Conservation (phyloP, 2,888 invertebrate species). For the Crossocerus cetratus region DNA sequence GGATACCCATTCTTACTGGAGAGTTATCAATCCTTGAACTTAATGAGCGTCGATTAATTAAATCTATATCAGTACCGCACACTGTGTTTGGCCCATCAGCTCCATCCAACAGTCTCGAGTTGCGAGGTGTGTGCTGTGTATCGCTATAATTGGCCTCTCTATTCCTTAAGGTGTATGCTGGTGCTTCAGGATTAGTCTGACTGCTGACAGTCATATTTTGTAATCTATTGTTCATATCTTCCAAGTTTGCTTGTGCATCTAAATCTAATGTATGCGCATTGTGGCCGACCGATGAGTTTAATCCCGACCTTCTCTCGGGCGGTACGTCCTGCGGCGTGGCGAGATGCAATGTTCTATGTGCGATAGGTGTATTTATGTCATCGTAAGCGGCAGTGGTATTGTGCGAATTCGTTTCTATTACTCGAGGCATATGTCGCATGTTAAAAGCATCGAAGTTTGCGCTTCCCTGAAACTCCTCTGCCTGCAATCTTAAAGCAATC, state of each 20-base stretch:
- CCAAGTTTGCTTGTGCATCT: constrained; percentile 36
- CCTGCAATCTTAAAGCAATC: constrained; percentile 72
- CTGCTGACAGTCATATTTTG: constrained; percentile 44
- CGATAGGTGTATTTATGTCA: constrained; percentile 26
- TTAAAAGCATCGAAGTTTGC: constrained; percentile 50
- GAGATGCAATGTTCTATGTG: constrained; percentile 27
- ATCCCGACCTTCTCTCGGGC: constrained; percentile 19
- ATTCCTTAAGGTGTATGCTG: constrained; percentile 26
- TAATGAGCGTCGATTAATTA: constrained; percentile 69
- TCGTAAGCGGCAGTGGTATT: constrained; percentile 27
- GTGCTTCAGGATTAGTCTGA: constrained; percentile 33
- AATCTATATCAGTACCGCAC: constrained; percentile 72
- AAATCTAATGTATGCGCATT: constrained; percentile 18
- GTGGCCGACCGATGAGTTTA: constrained; percentile 21
- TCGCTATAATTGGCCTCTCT: constrained; percentile 39
- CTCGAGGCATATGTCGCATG: constrained; percentile 46
- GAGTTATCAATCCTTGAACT: constrained; percentile 73
- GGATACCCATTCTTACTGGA: constrained; percentile 78
- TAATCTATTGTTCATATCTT: constrained; percentile 45
- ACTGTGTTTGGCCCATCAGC: constrained; percentile 73
- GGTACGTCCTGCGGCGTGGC: constrained; percentile 18
- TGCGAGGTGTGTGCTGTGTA: constrained; percentile 56
- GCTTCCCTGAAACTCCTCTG: constrained; percentile 71
- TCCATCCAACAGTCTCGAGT: constrained; percentile 71
- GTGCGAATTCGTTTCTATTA: constrained; percentile 37